Percentiles rank a stretch among this genome's conserved stretches.
Evolutionary conservation across 2,113 vertebrate species (phyloP).

Genomic region (Notechis scutatus): DNA sequence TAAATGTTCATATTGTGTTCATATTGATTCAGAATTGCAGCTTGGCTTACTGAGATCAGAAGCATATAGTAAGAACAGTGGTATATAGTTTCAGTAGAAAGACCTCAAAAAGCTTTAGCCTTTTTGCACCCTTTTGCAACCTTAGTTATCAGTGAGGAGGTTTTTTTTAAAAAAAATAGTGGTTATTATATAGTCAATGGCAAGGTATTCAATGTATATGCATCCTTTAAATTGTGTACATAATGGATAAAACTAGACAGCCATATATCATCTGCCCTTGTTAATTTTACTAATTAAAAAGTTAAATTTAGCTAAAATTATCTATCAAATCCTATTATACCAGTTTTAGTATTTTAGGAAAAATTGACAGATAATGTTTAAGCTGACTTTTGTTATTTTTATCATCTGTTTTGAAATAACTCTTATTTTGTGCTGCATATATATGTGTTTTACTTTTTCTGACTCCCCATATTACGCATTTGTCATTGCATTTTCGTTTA

Average conservation of each 20-base stretch:
- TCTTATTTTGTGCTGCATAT: conserved; percentile 1
- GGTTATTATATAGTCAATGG: conserved; percentile 36
- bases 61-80: conserved; percentile 1
- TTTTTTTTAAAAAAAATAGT: conserved; percentile 38
- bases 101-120: conserved; percentile 45
- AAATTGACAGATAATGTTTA: conserved; percentile 47
- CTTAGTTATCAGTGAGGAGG: neutral
- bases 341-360: conserved; percentile 37
- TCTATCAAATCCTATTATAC: conserved; percentile 29
- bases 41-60: conserved; percentile 31
- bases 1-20: neutral
- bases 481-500: conserved; percentile 59
- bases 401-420: conserved; percentile 46
- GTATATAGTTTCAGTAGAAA: conserved; percentile 39
- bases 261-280: conserved; percentile 31
- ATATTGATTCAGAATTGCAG: neutral
- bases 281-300: conserved; percentile 29
- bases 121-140: conserved; percentile 44
- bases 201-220: conserved; percentile 3
- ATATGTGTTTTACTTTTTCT: conserved; percentile 44
- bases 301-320: conserved; percentile 51
- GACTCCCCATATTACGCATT: conserved; percentile 54
- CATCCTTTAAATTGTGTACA: conserved; percentile 6
- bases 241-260: conserved; percentile 33
- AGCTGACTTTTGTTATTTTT: conserved; percentile 25